Base-by-base conservation (phyloP, 2,888 invertebrate genomes). In the Sclerodermus sp. region DNA sequence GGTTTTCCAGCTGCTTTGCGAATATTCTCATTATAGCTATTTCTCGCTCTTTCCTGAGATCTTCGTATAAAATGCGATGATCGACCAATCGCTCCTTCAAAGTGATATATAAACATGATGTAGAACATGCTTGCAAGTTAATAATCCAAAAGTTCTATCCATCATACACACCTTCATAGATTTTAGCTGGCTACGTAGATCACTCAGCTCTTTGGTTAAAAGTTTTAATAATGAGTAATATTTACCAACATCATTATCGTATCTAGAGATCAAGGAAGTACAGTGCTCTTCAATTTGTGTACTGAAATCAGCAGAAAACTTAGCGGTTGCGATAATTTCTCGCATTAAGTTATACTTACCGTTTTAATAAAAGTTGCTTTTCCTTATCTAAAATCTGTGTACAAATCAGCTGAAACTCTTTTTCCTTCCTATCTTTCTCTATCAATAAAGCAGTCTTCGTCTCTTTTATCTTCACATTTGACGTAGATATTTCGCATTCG, bases 11-110 rank as follows among this genome's bases (percentile, higher is more conserved):
- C 36, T 57, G 53, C 32, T 57, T 58, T 10, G 64, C 51, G 39
- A 71, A 71, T 3, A 57, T 60, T 31, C 56, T 57, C 38, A 58
- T 58, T 5, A 60, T 48, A 0, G 61, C 55, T 14, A 57, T 17
- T 42, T 73, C 70, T 9, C 53, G 63, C 53, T 76, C 74, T 37
- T 62, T 48, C 42, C 64, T 72, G n/a, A 71, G 49, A 34, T 57
- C 51, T 1, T 51, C 31, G 43, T 69, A 70, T 16, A 62, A 51
- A 1, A 34, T 45, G 9, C 63, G 57, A 54, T 74, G 75, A 2
- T 44, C 15, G 1, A 42, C 32, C 10, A 64, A 55, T 15, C 57
- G 52, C 13, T 57, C 47, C 73, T 74, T 48, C 23, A n/a, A n/a
- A n/a, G n/a, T n/a, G n/a, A n/a, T n/a, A n/a, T n/a, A n/a, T n/a